Evolutionary conservation across 2,888 invertebrate species (phyloP), one percentile per base, ranked within the genome.

Genomic region (Heteropelma amictum): DNA sequence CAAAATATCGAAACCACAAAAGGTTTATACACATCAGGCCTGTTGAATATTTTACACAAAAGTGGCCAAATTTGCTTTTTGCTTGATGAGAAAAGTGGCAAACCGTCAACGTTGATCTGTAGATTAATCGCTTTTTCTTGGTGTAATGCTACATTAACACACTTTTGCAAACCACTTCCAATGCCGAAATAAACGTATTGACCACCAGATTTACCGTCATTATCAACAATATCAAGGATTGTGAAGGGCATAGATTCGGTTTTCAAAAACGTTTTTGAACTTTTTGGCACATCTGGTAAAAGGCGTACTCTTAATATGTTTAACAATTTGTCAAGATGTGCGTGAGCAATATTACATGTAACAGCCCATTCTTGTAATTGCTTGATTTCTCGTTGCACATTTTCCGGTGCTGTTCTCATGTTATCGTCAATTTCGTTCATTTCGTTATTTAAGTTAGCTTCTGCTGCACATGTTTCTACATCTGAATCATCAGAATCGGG

Each of bases 31-130:
- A 73, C 40, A 47, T 77, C 64, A 0, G 56, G 35, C 7, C 33
- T 35, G 14, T 19, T 60, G 26, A 56, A 30, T 17, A 77, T 19
- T 49, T 51, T 70, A 19, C 76, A 76, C 0, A 79, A 30, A 30
- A 80, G 78, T 5, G 79, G 74, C 77, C 77, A 78, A 45, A 79
- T 47, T 45, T 77, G 61, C 6, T 47, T 47, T 23, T 35, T 33
- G 10, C 67, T 51, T 6, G 76, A 77, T 3, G 54, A 63, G 23
- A 38, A 65, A 30, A 78, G 30, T 19, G 73, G 68, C 40, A 74
- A 23, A 26, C 77, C 76, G 49, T 79, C 78, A 19, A 77, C 61
- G 61, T 78, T 76, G 2, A 79, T 14, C 51, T 77, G 68, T 5
- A 80, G 47, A 35, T 69, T 3, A 17, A 79, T 77, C n/a, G 71